phyloP scores from a whole-genome alignment of 1,140 invertebrate genomes.

The Drosophila lini region DNA sequence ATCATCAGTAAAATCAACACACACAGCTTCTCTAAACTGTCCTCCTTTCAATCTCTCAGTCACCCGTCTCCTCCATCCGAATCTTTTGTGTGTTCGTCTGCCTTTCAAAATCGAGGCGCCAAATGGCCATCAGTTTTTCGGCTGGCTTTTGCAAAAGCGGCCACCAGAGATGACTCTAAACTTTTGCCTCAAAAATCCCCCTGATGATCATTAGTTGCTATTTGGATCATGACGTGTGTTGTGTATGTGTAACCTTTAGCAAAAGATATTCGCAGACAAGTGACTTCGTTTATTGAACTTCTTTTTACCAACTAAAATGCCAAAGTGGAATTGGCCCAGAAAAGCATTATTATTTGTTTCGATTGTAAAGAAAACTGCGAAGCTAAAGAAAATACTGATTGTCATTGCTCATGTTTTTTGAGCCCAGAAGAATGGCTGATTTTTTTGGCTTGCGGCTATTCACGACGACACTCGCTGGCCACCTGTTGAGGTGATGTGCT shows the following conservation, averaged over 20 bases:
- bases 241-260: constrained; percentile 64
- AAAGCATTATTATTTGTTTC: constrained; percentile 44
- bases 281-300: constrained; percentile 44
- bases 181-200: constrained; percentile 48
- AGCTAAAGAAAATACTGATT: constrained; percentile 61
- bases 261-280: constrained; percentile 44
- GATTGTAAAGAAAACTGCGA: constrained; percentile 53
- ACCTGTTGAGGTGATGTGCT: constrained; percentile 25
- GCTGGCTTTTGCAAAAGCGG: constrained; percentile 48
- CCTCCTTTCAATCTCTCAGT: constrained; percentile 64
- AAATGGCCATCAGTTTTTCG: constrained; percentile 50
- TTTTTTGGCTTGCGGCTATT: constrained; percentile 19
- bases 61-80: background rate
- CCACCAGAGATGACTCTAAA: constrained; percentile 51
- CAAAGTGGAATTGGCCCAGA: constrained; percentile 51
- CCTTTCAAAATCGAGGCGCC: constrained; percentile 57
- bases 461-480: constrained; percentile 32
- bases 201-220: constrained; percentile 57
- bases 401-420: constrained; percentile 65
- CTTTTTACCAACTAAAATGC: constrained; percentile 43
- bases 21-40: constrained; percentile 51
- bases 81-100: constrained; percentile 25
- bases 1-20: constrained; percentile 59
- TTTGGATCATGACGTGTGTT: constrained; percentile 51
- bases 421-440: constrained; percentile 35